A percentile compares a stretch with the other conserved stretches of the same genome.
phyloP scores from a whole-genome alignment of 2,113 vertebrate genomes.

The Semicossyphus pulcher region DNA sequence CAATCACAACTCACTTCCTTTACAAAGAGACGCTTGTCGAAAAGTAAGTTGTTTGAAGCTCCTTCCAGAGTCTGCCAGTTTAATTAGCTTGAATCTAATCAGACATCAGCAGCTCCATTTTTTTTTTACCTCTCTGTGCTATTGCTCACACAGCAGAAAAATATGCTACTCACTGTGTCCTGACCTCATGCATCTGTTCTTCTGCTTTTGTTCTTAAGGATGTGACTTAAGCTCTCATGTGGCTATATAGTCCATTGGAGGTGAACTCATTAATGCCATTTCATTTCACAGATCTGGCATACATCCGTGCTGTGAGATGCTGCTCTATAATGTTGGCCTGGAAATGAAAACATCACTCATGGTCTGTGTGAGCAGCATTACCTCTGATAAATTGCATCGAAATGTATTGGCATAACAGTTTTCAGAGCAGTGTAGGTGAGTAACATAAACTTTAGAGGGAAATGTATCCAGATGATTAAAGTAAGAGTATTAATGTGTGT shows the following conservation, averaged over 20 bases:
- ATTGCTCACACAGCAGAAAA: slow-evolving; percentile 75
- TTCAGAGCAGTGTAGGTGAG: slow-evolving; percentile 1
- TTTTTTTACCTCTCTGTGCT: slow-evolving; percentile 45
- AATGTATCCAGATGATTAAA: neutral
- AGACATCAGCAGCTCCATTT: slow-evolving; percentile 62
- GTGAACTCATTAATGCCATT: slow-evolving; percentile 64
- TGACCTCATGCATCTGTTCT: slow-evolving; percentile 71
- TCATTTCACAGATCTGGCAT: slow-evolving; percentile 44
- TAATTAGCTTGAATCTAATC: slow-evolving; percentile 74
- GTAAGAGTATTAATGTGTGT: neutral
- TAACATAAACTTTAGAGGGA: no score
- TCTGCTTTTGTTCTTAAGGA: slow-evolving; percentile 65
- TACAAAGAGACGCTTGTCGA: slow-evolving; percentile 36
- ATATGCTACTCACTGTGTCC: slow-evolving; percentile 65
- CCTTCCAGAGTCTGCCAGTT: slow-evolving; percentile 49
- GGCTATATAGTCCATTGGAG: slow-evolving; percentile 37
- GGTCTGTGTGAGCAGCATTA: neutral
- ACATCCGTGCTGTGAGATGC: slow-evolving; percentile 2
- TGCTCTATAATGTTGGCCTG: neutral
- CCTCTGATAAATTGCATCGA: neutral
- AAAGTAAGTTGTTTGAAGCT: slow-evolving; percentile 56
- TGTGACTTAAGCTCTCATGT: slow-evolving; percentile 57
- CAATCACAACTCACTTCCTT: slow-evolving; percentile 42
- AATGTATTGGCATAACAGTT: neutral
- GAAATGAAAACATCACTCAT: slow-evolving; percentile 8